Percentiles rank a stretch among this genome's conserved stretches.
phyloP scores from a whole-genome alignment of 2,888 invertebrate genomes.

The Limenitis camilla region DNA sequence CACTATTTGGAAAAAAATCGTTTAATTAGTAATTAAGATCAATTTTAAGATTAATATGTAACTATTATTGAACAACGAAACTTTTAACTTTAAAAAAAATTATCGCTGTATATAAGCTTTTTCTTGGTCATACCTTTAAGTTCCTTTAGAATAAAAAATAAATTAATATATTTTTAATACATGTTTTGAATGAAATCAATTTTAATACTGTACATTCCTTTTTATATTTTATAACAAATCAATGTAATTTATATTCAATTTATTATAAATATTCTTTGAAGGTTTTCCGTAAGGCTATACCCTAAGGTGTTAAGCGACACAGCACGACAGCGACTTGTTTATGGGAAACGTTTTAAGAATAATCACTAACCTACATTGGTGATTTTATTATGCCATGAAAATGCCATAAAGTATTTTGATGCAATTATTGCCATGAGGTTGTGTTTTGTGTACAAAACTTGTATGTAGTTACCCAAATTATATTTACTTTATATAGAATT shows the following conservation, averaged over 20 bases:
- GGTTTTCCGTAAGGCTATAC: no score
- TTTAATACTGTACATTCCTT: constrained; percentile 53
- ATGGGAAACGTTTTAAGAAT: no score
- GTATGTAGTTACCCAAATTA: constrained; percentile 66
- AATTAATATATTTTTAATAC: constrained; percentile 5
- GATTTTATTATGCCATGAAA: constrained; percentile 35
- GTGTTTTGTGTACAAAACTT: constrained; percentile 67
- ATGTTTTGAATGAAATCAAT: background rate
- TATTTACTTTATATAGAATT: constrained; percentile 56
- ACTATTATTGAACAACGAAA: background rate
- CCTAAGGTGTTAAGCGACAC: no score
- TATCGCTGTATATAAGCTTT: background rate
- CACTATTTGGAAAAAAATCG: no score
- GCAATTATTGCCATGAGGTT: constrained; percentile 62
- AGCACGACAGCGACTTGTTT: no score
- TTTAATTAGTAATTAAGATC: no score
- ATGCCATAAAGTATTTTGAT: constrained; percentile 56
- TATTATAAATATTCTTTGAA: constrained; percentile 1
- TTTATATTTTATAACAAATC: constrained; percentile 14
- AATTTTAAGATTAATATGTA: no score
- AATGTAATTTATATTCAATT: constrained; percentile 2
- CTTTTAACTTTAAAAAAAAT: background rate
- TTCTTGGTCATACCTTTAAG: background rate
- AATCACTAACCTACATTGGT: constrained; percentile 22
- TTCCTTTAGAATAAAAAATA: constrained; percentile 23